phyloP scores from a whole-genome alignment of 2,797 vertebrate species.

The Sorex maritimensis region DNA sequence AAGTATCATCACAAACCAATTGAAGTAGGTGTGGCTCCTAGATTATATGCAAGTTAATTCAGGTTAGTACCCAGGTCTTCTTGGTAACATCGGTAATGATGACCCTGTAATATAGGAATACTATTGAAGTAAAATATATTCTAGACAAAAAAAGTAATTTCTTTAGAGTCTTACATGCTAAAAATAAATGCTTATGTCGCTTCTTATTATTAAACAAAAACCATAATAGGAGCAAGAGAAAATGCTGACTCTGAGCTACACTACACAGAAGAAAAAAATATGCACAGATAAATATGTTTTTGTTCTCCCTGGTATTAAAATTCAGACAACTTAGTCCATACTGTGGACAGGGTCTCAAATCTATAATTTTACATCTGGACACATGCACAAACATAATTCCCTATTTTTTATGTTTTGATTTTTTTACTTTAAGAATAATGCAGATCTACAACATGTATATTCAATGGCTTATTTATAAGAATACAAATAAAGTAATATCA shows the following conservation, averaged over 20 bases:
- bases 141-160: background rate
- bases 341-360: background rate
- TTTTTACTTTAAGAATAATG: slow-evolving; percentile 17
- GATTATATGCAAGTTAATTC: background rate
- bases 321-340: background rate
- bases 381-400: background rate
- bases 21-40: background rate
- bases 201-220: background rate
- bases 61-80: background rate
- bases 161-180: background rate
- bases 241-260: background rate
- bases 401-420: background rate
- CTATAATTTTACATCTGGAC: background rate
- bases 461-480: background rate
- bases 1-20: background rate
- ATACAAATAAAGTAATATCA: background rate
- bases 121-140: background rate
- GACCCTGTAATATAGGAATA: background rate
- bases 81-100: background rate
- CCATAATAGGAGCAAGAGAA: background rate
- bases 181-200: background rate
- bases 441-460: background rate
- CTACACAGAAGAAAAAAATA: background rate
- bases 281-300: background rate
- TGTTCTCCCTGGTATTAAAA: background rate